Percentiles rank a stretch among this genome's conserved stretches.
Conservation (phyloP, 2,113 vertebrate genomes). For the Suncus etruscus region DNA sequence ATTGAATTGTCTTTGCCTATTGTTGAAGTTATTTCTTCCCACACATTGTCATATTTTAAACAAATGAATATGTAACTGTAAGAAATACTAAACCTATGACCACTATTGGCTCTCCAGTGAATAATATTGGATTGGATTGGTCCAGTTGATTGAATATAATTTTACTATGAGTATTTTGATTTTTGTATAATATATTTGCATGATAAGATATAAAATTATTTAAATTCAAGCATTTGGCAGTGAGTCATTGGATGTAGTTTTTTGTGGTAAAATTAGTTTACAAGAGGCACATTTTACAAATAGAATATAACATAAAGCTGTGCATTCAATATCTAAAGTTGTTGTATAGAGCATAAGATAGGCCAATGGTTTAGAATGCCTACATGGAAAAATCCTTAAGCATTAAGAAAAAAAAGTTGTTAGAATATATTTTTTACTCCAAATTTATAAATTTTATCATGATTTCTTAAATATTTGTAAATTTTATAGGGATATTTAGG, state of each 20-base stretch:
- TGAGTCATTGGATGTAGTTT: no score
- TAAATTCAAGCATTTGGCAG: no score
- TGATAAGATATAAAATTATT: slow-evolving; percentile 23
- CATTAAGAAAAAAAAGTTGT: background rate
- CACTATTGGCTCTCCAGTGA: background rate
- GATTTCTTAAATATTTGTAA: background rate
- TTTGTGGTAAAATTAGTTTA: no score
- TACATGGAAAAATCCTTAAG: no score
- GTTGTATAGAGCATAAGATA: background rate
- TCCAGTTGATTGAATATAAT: background rate
- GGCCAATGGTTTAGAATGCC: no score
- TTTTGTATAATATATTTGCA: slow-evolving; percentile 10
- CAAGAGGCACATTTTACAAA: no score
- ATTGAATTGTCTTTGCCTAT: slow-evolving; percentile 15
- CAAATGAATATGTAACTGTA: background rate
- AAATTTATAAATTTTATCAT: background rate
- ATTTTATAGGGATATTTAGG: background rate
- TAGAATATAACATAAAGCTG: no score
- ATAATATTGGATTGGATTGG: background rate
- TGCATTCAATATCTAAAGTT: background rate
- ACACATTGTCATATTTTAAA: background rate
- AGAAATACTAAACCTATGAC: background rate
- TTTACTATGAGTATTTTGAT: background rate
- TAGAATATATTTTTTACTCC: background rate
- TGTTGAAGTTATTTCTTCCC: background rate